Evolutionary conservation across 1,140 invertebrate genomes (phyloP).

Genomic region (Branchinecta lindahli): DNA sequence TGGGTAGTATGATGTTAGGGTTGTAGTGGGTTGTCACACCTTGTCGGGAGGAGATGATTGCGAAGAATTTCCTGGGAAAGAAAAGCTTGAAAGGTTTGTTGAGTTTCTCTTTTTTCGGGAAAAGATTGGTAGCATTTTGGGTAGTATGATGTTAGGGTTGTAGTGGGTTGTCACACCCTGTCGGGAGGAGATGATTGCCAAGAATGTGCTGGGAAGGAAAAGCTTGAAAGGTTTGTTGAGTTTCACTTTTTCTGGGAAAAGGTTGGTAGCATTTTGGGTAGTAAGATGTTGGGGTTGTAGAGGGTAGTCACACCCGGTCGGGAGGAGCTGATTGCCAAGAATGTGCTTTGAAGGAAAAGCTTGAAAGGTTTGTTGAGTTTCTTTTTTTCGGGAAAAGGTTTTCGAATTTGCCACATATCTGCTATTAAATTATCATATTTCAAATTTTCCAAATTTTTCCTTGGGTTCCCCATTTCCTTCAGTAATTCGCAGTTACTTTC

Average conservation of each 20-base stretch:
- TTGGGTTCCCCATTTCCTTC: too few relatives aligned
- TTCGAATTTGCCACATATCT: too few relatives aligned
- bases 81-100: conserved; percentile 21
- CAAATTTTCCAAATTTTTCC: too few relatives aligned
- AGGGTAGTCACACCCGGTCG: conserved; percentile 9
- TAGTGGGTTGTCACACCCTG: conserved; percentile 8
- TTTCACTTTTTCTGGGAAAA: not conserved
- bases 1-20: conserved; percentile 1
- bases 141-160: conserved; percentile 8
- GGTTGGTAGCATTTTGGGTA: too few relatives aligned
- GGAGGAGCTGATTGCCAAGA: conserved; percentile 33
- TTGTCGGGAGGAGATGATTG: conserved; percentile 31
- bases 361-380: too few relatives aligned
- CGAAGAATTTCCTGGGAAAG: conserved; percentile 30
- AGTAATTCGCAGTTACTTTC: too few relatives aligned
- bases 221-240: conserved; percentile 20
- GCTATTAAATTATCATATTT: too few relatives aligned
- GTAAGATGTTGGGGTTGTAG: conserved; percentile 13
- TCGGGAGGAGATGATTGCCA: conserved; percentile 32
- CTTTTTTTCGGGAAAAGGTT: too few relatives aligned
- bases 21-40: conserved; percentile 4
- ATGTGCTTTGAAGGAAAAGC: conserved; percentile 30
- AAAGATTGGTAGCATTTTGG: too few relatives aligned
- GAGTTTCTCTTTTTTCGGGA: not conserved
- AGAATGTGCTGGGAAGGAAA: conserved; percentile 29